Percentiles rank a stretch among this genome's conserved stretches.
Conservation (phyloP, 2,888 invertebrate genomes). For the Flexamia atlantica region DNA sequence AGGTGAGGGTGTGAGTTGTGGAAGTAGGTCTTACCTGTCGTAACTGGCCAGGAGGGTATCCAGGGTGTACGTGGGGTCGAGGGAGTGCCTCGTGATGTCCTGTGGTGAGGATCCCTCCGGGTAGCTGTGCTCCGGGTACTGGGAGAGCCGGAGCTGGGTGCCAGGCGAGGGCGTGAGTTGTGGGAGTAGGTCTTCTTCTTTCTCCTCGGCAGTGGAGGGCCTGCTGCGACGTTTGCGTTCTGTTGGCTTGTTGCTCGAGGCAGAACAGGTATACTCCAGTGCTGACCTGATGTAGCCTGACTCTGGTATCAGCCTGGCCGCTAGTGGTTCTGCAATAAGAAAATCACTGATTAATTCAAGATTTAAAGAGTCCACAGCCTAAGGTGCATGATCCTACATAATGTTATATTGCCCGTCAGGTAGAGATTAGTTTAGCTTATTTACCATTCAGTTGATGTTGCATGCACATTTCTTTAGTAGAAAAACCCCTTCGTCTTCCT, state of each 20-base stretch:
- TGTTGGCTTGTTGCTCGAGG: constrained; percentile 51
- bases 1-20: constrained; percentile 85
- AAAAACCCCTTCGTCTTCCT: no score
- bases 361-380: no score
- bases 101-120: constrained; percentile 88
- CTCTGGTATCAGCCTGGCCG: constrained; percentile 82
- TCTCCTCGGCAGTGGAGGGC: constrained; percentile 72
- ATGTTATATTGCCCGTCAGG: no score
- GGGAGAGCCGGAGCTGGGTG: constrained; percentile 88
- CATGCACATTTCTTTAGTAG: no score
- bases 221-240: constrained; percentile 73
- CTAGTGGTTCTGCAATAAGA: constrained; percentile 76
- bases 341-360: no score
- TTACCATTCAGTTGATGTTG: no score
- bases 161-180: constrained; percentile 88
- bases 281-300: constrained; percentile 88
- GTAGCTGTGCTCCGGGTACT: constrained; percentile 85
- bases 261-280: constrained; percentile 81
- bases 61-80: constrained; percentile 88
- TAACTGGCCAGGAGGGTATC: constrained; percentile 76
- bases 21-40: constrained; percentile 57
- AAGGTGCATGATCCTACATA: no score
- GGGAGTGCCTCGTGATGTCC: constrained; percentile 90
- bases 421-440: no score
- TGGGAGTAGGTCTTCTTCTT: constrained; percentile 82